Conservation (phyloP, 2,888 invertebrate genomes). For the Tachina grossa region DNA sequence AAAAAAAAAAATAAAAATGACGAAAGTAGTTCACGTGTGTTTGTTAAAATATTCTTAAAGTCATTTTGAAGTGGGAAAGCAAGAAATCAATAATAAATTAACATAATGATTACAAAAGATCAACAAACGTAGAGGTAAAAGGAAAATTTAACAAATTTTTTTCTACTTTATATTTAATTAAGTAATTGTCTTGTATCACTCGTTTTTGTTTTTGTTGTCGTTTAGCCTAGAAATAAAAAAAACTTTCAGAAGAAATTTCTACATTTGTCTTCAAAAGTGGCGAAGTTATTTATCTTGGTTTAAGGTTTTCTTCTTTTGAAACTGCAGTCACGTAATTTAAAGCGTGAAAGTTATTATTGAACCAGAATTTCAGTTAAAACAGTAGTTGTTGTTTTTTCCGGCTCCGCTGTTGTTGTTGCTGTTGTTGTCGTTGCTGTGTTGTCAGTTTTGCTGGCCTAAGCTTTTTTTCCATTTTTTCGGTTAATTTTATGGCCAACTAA, state of each 20-base stretch:
- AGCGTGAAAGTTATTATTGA: constrained; percentile 75
- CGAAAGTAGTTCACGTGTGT: neutral
- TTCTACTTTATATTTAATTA: constrained; percentile 26
- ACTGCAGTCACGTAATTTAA: constrained; percentile 73
- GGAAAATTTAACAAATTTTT: constrained; percentile 7
- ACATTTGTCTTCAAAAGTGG: constrained; percentile 45
- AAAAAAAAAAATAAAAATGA: constrained; percentile 23
- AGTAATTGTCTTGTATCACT: constrained; percentile 42
- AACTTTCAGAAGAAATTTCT: constrained; percentile 62
- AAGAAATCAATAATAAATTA: constrained; percentile 11
- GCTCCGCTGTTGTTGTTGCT: neutral
- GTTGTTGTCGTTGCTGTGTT: constrained; percentile 28
- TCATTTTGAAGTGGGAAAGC: neutral
- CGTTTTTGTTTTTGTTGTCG: neutral
- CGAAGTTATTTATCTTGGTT: constrained; percentile 55
- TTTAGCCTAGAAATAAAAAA: constrained; percentile 19
- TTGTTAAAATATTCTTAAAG: constrained; percentile 4
- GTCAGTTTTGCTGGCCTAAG: constrained; percentile 70
- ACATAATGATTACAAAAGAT: neutral
- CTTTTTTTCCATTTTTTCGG: constrained; percentile 61
- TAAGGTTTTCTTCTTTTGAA: constrained; percentile 58
- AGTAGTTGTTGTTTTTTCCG: constrained; percentile 47
- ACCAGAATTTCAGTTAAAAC: constrained; percentile 68
- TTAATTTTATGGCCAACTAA: constrained; percentile 63
- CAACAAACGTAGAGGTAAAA: neutral